Percentiles rank a stretch among this genome's conserved stretches.
These are phyloP conservation scores for Prochilodus magdalenae DNA, from an alignment of 2,113 vertebrate species.

Conservation along the genomic window DNA sequence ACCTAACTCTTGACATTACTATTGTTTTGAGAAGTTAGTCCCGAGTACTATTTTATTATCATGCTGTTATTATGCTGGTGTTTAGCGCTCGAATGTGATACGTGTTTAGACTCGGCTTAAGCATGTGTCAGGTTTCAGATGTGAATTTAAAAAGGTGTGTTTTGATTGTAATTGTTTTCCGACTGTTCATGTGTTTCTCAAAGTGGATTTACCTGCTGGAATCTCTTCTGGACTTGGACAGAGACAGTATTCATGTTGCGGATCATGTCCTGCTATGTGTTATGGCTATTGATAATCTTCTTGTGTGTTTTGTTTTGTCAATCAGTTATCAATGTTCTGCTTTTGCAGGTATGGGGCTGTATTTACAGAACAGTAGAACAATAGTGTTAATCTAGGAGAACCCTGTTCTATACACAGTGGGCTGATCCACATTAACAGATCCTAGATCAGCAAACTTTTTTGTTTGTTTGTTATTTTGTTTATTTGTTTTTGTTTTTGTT, in stretches of 20 bases:
- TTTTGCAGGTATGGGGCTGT: background rate
- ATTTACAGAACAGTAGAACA: background rate
- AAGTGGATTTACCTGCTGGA: background rate
- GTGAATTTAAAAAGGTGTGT: background rate
- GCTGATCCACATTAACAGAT: background rate
- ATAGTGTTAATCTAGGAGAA: background rate
- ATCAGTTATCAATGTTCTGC: background rate
- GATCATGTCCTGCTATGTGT: background rate
- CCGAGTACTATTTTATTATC: conserved; percentile 3
- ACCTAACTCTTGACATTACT: background rate
- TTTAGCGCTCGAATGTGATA: background rate
- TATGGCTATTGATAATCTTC: background rate
- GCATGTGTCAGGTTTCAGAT: background rate
- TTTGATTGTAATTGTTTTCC: background rate
- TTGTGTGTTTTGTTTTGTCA: conserved; percentile 18
- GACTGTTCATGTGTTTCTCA: background rate
- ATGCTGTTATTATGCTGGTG: conserved; percentile 9
- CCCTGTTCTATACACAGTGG: background rate
- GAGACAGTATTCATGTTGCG: conserved; percentile 1
- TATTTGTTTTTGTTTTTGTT: background rate
- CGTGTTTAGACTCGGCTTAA: background rate
- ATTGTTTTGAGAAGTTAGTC: background rate
- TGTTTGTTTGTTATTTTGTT: background rate
- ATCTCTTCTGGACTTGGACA: background rate
- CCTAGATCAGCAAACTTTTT: background rate